Percentiles rank a stretch among this genome's conserved stretches.
phyloP scores from a whole-genome alignment of 2,113 vertebrate species.

The Campylomormyrus tamandua region DNA sequence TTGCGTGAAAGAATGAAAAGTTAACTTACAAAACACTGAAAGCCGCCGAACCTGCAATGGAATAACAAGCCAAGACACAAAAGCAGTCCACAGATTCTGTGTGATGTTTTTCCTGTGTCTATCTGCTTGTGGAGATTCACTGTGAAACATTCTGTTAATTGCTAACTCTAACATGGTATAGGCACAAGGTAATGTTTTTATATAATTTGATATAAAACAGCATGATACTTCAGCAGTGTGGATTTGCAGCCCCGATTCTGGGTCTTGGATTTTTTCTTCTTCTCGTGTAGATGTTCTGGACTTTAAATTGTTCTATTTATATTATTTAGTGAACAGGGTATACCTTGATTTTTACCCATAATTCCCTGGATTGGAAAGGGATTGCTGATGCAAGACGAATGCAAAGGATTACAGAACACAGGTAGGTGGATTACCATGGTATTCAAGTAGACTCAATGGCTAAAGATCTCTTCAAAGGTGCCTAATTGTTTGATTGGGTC shows the following conservation, averaged over 20 bases:
- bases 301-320: neutral
- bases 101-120: neutral
- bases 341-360: neutral
- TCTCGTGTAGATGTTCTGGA: neutral
- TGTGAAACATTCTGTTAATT: neutral
- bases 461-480: slow-evolving; percentile 52
- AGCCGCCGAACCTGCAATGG: neutral
- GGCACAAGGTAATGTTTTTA: neutral
- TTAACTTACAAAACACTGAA: neutral
- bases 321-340: neutral
- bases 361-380: neutral
- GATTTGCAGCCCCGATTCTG: neutral
- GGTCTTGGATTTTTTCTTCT: neutral
- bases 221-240: neutral
- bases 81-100: neutral
- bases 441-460: slow-evolving; percentile 31
- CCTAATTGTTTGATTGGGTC: slow-evolving; percentile 74
- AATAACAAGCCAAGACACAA: neutral
- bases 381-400: neutral
- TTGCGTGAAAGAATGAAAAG: neutral
- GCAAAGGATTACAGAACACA: neutral
- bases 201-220: neutral
- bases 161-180: neutral
- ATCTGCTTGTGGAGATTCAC: neutral
- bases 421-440: neutral